Base-by-base conservation (phyloP, 2,113 vertebrate species). In the Galeopterus variegatus region DNA sequence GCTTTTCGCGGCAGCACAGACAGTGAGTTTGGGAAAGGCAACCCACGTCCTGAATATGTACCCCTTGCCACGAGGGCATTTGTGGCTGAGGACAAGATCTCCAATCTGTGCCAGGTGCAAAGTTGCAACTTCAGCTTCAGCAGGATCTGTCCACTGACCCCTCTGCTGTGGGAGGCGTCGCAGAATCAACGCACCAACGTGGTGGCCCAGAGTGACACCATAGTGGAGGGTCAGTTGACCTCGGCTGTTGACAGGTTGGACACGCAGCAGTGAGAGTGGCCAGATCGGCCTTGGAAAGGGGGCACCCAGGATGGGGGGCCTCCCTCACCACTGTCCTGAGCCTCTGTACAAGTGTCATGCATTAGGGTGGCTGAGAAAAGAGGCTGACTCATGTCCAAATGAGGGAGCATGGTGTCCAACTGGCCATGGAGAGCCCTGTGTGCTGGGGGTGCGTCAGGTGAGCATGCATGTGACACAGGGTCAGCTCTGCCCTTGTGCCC, bases 41-140 rank as follows among this genome's bases (percentile, higher is more conserved):
- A 4, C 3, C 5, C 2, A 1, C 5, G 19, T 21, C 62, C 24
- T 1, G 10, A 5, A 1, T 0, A 1, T 4, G 5, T 3, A 4
- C 6, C 60, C 18, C 5, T 36, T 15, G 31, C 87, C 36, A 5
- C 3, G 1, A 23, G 31, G 33, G 58, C 0, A 0, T 10, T 18
- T 0, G 0, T 1, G 8, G 75, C 75, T 1, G 4, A 60, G 23
- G 24, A 50, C 31, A 6, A 18, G 67, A 24, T 41, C 58, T 21
- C 1, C 50, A 28, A 0, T 18, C 3, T 26, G 58, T 21, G 50
- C 79, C 48, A 1, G 18, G 10, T 5, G 8, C 14, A 1, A 4
- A 11, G 11, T n/a, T 6, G 12, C 7, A 17, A 0, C 7, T 1
- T 4, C 3, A 4, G 62, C 3, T 13, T 33, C 15, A 8, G 7